Conservation (phyloP, 1,140 invertebrate genomes). For the Oscheius sp. region DNA sequence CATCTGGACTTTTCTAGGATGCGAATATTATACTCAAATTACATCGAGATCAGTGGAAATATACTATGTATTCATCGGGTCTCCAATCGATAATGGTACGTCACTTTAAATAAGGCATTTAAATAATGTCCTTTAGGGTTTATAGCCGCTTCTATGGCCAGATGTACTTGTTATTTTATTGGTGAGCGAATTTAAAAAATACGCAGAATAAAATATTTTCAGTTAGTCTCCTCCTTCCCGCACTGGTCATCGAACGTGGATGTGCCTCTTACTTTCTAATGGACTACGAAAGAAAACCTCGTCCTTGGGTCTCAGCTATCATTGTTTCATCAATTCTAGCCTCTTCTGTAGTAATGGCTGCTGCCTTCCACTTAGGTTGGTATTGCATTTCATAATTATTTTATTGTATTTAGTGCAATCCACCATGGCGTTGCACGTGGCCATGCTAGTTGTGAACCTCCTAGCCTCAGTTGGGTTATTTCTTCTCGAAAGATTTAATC, state of each 20-base stretch:
- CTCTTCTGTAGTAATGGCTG: background rate
- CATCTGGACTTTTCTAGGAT: background rate
- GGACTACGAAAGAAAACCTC: background rate
- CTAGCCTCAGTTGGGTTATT: background rate
- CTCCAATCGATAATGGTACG: background rate
- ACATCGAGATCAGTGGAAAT: background rate
- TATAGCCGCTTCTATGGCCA: background rate
- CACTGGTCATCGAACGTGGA: background rate
- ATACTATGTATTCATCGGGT: background rate
- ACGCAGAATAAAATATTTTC: background rate
- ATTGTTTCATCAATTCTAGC: background rate
- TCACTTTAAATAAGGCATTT: background rate
- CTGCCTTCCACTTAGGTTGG: too few relatives aligned
- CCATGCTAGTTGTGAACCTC: background rate
- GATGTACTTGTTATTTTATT: background rate
- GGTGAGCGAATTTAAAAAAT: background rate
- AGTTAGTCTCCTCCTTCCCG: background rate
- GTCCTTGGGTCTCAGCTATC: background rate
- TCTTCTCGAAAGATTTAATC: background rate
- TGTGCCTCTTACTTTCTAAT: background rate
- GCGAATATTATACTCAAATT: background rate
- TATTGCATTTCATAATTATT: background rate
- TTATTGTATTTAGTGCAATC: background rate
- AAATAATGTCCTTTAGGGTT: background rate
- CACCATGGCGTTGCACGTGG: background rate